Conservation (phyloP, 2,888 invertebrate genomes). For the Polymixis flavicincta region DNA sequence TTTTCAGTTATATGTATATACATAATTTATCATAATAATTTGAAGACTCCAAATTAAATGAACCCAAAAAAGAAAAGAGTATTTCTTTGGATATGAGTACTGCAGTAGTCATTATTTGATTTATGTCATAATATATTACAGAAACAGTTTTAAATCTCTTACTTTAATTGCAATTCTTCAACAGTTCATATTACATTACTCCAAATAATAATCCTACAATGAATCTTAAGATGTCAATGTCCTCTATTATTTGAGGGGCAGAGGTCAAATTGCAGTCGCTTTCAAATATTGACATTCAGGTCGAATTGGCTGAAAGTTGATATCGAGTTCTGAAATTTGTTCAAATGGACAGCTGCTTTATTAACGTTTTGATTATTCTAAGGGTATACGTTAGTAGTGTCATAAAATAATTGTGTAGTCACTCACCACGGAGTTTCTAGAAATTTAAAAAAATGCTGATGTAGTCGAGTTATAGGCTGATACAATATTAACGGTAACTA, state of each 20-base stretch:
- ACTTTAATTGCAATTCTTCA: background rate
- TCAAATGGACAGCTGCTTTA: background rate
- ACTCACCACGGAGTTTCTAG: no score
- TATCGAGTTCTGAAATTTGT: background rate
- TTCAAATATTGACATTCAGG: background rate
- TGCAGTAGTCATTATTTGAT: background rate
- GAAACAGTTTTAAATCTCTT: background rate
- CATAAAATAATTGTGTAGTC: no score
- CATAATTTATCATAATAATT: no score
- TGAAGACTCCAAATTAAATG: background rate
- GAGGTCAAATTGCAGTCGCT: background rate
- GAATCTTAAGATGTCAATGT: background rate
- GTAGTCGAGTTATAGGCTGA: no score
- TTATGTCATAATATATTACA: background rate
- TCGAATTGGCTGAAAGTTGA: background rate
- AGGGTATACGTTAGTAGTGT: no score
- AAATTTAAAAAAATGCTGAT: no score
- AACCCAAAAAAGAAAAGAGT: background rate
- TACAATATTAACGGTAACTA: no score
- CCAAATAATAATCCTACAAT: constrained; percentile 3
- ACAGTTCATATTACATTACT: background rate
- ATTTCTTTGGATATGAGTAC: background rate
- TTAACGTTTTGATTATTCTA: no score
- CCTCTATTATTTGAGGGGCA: background rate
- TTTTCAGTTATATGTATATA: no score